Conservation (phyloP, 2,888 invertebrate genomes). For the Euclidia mi region DNA sequence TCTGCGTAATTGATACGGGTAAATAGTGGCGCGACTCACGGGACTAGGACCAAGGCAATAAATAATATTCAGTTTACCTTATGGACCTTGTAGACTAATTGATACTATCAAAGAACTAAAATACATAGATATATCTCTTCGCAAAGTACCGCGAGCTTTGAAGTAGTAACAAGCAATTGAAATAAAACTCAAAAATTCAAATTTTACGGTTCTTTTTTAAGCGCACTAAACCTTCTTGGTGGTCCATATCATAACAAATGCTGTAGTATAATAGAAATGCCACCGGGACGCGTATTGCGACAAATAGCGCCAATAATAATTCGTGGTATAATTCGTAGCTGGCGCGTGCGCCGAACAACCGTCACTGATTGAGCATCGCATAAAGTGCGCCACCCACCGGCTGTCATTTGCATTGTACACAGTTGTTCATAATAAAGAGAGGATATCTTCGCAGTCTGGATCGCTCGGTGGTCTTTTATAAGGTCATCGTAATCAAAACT, state of each 20-base stretch:
- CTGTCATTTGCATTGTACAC: constrained; percentile 74
- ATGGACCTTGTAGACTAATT: constrained; percentile 36
- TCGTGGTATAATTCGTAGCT: constrained; percentile 67
- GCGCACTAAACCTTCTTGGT: constrained; percentile 45
- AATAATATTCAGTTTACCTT: constrained; percentile 61
- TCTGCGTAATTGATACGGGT: constrained; percentile 86
- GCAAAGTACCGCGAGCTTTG: neutral
- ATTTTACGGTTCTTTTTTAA: constrained; percentile 22
- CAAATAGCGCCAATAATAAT: constrained; percentile 82
- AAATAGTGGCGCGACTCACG: constrained; percentile 66
- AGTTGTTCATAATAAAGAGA: constrained; percentile 58
- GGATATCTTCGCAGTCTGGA: constrained; percentile 52
- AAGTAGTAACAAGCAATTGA: constrained; percentile 8
- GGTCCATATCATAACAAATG: constrained; percentile 56
- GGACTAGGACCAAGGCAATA: constrained; percentile 63
- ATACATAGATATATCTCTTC: neutral
- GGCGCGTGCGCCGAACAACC: constrained; percentile 83
- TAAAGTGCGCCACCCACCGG: constrained; percentile 82
- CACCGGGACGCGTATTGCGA: constrained; percentile 68
- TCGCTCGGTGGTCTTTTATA: constrained; percentile 53
- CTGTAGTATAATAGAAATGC: constrained; percentile 58
- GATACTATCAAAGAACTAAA: constrained; percentile 17
- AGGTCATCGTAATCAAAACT: constrained; percentile 43
- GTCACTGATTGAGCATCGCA: constrained; percentile 80
- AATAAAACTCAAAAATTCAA: constrained; percentile 4